Evolutionary conservation across 2,113 vertebrate genomes (phyloP), one percentile per base, ranked within the genome.

Genomic region (Platycercus adscitus): DNA sequence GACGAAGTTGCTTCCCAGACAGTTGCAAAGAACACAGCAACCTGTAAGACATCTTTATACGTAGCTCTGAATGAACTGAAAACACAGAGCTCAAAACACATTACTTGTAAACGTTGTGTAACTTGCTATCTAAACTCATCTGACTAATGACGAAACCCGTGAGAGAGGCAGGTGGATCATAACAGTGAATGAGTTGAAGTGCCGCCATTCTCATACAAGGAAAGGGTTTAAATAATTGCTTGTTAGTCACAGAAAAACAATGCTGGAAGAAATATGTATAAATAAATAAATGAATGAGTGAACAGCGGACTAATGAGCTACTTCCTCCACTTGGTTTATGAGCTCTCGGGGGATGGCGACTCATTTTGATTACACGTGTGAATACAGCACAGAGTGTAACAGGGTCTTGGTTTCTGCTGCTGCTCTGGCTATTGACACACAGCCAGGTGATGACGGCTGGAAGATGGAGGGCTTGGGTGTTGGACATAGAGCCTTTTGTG

Each of bases 231-330:
- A 87, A 56, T 96, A 92, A 97, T 94, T 96, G 91, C 93, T 78
- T 23, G n/a, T 88, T 94, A 97, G 83, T 96, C 93, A 97, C 43
- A 65, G 89, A 91, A 89, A 80, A 88, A 81, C 95, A 94, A 96
- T 61, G 85, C 88, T 94, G 93, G 70, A 94, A 91, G 88, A 93
- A 91, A 92, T 88, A 91, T 13, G 64, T 31, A 71, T 83, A 83
- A 91, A 95, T 91, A 86, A 88, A 95, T 71, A 83, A 86, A 95
- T 60, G 78, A 91, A 68, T 41, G 55, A 95, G 82, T 29, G 95
- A 92, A 77, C 89, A 71, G n/a, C 1, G 3, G 52, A 37, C 44
- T 95, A 96, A 95, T 76, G 75, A 95, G 86, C 76, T 56, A 89
- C 78, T 96, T 95, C 92, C 95, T 91, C 81, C 18, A 4, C 71